These are phyloP conservation scores for Phortica okadai DNA, from an alignment of 2,888 invertebrate genomes.

Conservation along the genomic window DNA sequence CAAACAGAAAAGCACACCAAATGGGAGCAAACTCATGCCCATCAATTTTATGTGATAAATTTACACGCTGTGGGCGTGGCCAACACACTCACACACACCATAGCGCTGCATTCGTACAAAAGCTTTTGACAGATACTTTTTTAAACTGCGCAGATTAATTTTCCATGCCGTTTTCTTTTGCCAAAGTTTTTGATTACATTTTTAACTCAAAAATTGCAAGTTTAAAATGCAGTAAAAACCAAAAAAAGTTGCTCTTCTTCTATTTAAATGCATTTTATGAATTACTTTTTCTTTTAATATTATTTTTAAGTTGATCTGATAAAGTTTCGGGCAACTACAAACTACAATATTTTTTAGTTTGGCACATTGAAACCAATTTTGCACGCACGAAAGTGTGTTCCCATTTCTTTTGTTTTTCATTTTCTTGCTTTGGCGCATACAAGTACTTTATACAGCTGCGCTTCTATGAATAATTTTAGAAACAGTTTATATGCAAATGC, in stretches of 20 bases:
- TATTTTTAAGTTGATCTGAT: too few species aligned
- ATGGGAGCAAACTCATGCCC: conserved; percentile 15
- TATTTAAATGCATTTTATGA: background rate
- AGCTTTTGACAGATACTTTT: too few species aligned
- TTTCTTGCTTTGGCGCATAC: too few species aligned
- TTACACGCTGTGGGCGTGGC: background rate
- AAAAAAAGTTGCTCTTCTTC: background rate
- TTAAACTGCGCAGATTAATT: too few species aligned
- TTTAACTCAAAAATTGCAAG: background rate
- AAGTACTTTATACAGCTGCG: too few species aligned
- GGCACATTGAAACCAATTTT: background rate
- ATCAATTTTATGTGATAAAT: background rate
- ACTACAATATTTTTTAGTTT: too few species aligned
- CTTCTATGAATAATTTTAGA: conserved; percentile 15
- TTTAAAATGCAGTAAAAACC: conserved; percentile 1
- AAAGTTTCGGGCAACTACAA: too few species aligned
- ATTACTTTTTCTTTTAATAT: too few species aligned
- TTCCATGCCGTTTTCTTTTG: background rate
- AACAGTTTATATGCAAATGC: conserved; percentile 59
- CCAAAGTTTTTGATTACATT: too few species aligned
- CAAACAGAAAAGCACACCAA: background rate
- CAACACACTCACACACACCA: background rate
- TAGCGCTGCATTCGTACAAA: too few species aligned
- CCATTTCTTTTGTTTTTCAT: background rate
- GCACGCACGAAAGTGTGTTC: background rate